Conservation (phyloP, 2,113 vertebrate genomes). For the Glaucidium brasilianum region DNA sequence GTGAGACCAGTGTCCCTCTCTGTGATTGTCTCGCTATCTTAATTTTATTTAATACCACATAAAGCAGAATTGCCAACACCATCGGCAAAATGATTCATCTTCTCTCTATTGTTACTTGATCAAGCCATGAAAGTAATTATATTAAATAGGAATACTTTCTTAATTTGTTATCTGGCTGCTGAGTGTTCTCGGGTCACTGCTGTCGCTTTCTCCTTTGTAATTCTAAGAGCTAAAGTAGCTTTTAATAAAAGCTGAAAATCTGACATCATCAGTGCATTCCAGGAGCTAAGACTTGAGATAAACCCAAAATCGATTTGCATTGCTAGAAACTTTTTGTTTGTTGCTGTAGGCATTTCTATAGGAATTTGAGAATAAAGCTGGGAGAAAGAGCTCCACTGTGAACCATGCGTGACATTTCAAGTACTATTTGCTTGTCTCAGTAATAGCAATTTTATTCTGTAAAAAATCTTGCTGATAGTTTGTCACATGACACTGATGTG, state of each 20-base stretch:
- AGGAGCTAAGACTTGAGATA: not conserved
- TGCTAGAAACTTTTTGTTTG: not conserved
- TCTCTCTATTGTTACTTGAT: not conserved
- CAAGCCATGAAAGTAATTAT: not conserved
- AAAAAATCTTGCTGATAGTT: not conserved
- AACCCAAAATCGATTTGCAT: not conserved
- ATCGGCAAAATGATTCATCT: not conserved
- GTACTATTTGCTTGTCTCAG: not conserved
- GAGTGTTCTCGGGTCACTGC: not conserved
- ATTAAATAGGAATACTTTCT: not conserved
- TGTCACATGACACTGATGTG: not conserved
- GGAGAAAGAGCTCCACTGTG: not conserved
- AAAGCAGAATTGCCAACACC: not conserved
- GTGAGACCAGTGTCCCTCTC: accelerated
- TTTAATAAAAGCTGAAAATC: not conserved
- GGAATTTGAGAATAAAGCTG: not conserved
- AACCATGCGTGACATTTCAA: not conserved
- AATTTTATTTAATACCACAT: not conserved
- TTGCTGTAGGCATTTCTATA: not conserved
- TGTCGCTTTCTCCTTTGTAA: not conserved
- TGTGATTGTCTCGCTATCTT: not conserved
- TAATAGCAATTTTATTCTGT: not conserved
- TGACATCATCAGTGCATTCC: not conserved
- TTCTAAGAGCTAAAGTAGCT: not conserved
- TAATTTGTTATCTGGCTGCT: not conserved